Percentiles rank a stretch among this genome's conserved stretches.
Evolutionary conservation across 2,888 invertebrate genomes (phyloP).

Genomic region (Teinopalpus imperialis): DNA sequence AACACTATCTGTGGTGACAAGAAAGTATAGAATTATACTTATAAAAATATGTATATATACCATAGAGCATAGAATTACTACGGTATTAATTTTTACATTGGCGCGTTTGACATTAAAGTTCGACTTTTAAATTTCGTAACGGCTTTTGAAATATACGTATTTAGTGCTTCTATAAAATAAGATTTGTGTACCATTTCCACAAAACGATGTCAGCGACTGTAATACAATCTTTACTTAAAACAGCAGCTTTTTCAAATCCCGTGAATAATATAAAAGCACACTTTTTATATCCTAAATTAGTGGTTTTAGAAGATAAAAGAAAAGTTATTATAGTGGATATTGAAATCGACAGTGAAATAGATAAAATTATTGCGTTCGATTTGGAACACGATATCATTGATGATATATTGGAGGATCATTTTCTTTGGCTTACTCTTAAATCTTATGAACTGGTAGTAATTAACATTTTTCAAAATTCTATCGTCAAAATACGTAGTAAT

Average conservation of each 20-base stretch:
- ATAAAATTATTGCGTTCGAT: constrained; percentile 27
- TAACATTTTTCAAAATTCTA: constrained; percentile 41
- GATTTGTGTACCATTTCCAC: too few relatives aligned
- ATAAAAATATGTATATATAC: too few relatives aligned
- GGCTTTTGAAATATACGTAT: too few relatives aligned
- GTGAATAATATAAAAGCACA: constrained; percentile 39
- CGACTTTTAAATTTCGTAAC: too few relatives aligned
- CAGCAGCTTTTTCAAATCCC: constrained; percentile 30
- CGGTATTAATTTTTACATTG: too few relatives aligned
- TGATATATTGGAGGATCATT: constrained; percentile 44
- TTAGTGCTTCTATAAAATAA: too few relatives aligned
- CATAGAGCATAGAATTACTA: too few relatives aligned
- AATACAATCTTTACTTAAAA: constrained; percentile 32
- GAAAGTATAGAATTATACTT: too few relatives aligned
- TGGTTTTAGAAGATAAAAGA: constrained; percentile 42
- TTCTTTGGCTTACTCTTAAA: constrained; percentile 57
- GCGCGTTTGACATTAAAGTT: too few relatives aligned
- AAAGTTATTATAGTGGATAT: constrained; percentile 34
- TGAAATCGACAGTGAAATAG: constrained; percentile 29
- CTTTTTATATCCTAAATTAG: constrained; percentile 55
- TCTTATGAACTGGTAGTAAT: constrained; percentile 54
- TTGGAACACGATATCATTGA: constrained; percentile 50
- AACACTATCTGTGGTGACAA: too few relatives aligned
- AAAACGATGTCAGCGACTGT: constrained; percentile 22
- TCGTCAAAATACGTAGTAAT: constrained; percentile 40